phyloP scores from a whole-genome alignment of 2,113 vertebrate genomes.

The Hippopotamus amphibius region DNA sequence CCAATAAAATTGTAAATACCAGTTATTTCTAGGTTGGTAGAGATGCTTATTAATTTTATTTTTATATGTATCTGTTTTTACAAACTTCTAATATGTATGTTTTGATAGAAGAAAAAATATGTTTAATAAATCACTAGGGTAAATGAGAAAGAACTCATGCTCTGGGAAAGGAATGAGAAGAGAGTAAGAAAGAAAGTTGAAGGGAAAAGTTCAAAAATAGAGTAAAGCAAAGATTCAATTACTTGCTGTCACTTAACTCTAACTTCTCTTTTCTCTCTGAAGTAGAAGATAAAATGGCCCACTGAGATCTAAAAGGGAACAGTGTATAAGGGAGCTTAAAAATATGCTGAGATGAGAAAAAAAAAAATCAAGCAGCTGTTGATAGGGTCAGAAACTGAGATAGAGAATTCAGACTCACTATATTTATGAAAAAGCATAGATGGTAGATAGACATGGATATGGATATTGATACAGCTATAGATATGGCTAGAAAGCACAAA shows the following conservation, averaged over 20 bases:
- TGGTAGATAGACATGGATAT: neutral
- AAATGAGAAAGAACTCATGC: neutral
- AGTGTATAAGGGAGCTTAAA: neutral
- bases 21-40: neutral
- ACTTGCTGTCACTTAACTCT: neutral
- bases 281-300: neutral
- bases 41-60: neutral
- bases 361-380: neutral
- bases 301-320: neutral
- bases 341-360: neutral
- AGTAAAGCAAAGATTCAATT: neutral
- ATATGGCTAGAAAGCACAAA: neutral
- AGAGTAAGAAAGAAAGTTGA: neutral
- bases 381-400: neutral
- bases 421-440: neutral
- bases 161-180: neutral
- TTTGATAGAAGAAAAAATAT: conserved; percentile 2
- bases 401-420: neutral
- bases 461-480: neutral
- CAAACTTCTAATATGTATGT: neutral
- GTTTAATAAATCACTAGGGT: neutral
- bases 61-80: neutral
- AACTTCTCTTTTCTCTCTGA: neutral
- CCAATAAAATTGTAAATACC: neutral
- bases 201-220: neutral